Conservation (phyloP, 2,888 invertebrate genomes). For the Stictocephala bisonia region DNA sequence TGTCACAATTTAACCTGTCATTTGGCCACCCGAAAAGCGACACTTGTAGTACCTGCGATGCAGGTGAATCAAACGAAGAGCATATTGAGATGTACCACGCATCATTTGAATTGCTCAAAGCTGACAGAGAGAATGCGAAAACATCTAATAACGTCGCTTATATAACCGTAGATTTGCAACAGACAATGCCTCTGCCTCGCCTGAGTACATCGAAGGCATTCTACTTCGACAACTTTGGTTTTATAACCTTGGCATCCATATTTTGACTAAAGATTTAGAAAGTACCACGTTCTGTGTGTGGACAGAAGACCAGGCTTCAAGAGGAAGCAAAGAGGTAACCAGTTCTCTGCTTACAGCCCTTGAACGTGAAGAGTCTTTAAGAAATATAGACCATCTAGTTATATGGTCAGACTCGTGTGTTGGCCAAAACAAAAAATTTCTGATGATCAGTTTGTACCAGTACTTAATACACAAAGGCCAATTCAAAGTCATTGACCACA, state of each 20-base stretch:
- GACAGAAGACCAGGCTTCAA: conserved; percentile 52
- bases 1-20: too few species aligned
- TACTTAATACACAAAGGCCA: conserved; percentile 56
- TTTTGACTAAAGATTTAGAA: conserved; percentile 42
- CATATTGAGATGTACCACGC: too few species aligned
- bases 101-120: too few species aligned
- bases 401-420: conserved; percentile 50
- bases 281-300: conserved; percentile 51
- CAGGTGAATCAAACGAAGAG: too few species aligned
- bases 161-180: too few species aligned
- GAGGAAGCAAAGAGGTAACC: conserved; percentile 48
- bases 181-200: too few species aligned
- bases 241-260: conserved; percentile 51
- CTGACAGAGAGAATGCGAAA: too few species aligned
- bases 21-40: too few species aligned
- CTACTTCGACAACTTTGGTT: conserved; percentile 50
- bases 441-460: conserved; percentile 46
- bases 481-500: conserved; percentile 60
- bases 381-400: conserved; percentile 56
- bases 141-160: too few species aligned
- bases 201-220: too few species aligned
- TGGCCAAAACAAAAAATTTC: conserved; percentile 48
- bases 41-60: too few species aligned
- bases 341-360: conserved; percentile 47
- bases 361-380: conserved; percentile 38